phyloP scores from a whole-genome alignment of 2,797 vertebrate species.

The Esox masquinongy region DNA sequence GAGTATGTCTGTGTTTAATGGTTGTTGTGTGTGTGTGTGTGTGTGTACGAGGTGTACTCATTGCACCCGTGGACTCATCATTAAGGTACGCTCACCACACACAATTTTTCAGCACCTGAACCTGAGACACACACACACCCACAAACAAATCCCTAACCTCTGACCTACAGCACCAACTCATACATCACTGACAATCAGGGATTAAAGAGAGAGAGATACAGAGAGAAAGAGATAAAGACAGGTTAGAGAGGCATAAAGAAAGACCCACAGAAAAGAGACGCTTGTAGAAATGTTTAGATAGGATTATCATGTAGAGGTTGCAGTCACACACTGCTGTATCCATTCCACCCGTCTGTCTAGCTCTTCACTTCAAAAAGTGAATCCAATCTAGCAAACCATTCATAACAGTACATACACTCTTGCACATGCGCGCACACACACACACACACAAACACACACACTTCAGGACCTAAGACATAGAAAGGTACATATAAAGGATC shows the following conservation, averaged over 20 bases:
- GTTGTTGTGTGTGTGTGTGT: conserved; percentile 7
- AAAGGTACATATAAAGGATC: background rate
- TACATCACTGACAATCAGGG: conserved; percentile 26
- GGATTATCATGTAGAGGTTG: too few species aligned
- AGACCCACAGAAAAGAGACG: too few species aligned
- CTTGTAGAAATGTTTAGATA: too few species aligned
- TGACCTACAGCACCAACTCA: conserved; percentile 33
- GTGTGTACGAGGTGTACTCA: conserved; percentile 37
- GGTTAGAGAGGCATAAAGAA: too few species aligned
- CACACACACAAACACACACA: background rate
- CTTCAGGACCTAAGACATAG: conserved; percentile 2
- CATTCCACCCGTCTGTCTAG: too few species aligned
- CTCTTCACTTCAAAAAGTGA: too few species aligned
- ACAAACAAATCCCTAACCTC: conserved; percentile 31
- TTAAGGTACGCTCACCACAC: conserved; percentile 65
- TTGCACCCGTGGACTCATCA: conserved; percentile 51
- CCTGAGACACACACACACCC: conserved; percentile 43
- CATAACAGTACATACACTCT: background rate
- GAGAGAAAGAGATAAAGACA: too few species aligned
- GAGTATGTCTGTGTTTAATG: too few species aligned
- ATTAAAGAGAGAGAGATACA: conserved; percentile 5
- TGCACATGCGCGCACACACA: background rate
- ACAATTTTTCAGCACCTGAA: conserved; percentile 68
- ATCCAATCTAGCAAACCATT: too few species aligned
- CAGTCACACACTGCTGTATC: too few species aligned